These are phyloP conservation scores for Bombyx huttoni DNA, from an alignment of 2,888 invertebrate species.

Conservation along the genomic window DNA sequence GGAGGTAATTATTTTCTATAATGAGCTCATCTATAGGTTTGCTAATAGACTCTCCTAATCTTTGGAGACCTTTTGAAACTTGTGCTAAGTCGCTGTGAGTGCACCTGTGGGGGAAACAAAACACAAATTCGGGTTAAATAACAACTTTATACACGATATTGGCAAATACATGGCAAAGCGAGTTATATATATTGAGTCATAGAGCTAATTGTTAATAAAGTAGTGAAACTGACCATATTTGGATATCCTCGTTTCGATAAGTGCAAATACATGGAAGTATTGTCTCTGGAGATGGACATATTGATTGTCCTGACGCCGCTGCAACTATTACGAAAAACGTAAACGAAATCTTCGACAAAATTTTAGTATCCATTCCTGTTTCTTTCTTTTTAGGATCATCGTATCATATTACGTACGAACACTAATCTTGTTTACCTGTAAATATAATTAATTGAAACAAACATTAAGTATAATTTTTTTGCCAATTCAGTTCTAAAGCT, in stretches of 20 bases:
- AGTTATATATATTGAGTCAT: no score
- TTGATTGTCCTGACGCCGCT: conserved; percentile 26
- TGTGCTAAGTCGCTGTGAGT: conserved; percentile 90
- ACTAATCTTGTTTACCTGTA: conserved; percentile 13
- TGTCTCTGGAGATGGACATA: conserved; percentile 82
- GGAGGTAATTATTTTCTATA: conserved; percentile 88
- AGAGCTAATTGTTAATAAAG: neutral
- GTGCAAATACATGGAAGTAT: conserved; percentile 89
- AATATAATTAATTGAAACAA: neutral
- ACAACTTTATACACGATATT: no score
- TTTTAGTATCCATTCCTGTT: conserved; percentile 54
- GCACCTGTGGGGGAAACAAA: conserved; percentile 75
- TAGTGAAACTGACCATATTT: conserved; percentile 79
- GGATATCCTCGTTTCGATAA: conserved; percentile 81
- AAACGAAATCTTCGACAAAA: conserved; percentile 40
- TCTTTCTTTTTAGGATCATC: conserved; percentile 44
- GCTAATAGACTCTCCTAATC: conserved; percentile 76
- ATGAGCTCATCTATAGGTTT: conserved; percentile 88
- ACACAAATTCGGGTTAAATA: no score
- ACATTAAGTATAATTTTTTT: neutral
- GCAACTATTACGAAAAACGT: conserved; percentile 28
- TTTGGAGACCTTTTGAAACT: conserved; percentile 81
- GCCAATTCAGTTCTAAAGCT: neutral
- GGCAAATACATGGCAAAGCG: no score
- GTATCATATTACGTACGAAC: conserved; percentile 30